A percentile compares a stretch with the other conserved stretches of the same genome.
These are phyloP conservation scores for Riptortus pedestris DNA, from an alignment of 1,140 invertebrate species.

Conservation along the genomic window DNA sequence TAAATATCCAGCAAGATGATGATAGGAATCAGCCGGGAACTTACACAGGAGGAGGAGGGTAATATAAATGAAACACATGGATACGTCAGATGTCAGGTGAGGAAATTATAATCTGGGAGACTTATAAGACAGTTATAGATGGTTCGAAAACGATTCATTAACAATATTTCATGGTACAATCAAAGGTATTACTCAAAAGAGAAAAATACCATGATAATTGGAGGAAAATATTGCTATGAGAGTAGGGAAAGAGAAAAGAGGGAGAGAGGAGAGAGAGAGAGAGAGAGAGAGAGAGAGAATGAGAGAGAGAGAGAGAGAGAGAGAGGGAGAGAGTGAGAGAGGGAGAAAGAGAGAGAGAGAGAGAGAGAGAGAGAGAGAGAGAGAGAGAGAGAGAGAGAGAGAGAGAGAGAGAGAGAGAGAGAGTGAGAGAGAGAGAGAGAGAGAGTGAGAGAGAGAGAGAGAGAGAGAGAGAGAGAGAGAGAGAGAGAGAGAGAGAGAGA, in stretches of 20 bases:
- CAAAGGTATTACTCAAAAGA: neutral
- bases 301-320: slow-evolving; percentile 15
- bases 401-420: slow-evolving; percentile 16
- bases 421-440: slow-evolving; percentile 18
- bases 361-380: slow-evolving; percentile 11
- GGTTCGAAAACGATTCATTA: neutral
- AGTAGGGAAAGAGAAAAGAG: neutral
- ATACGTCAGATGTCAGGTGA: too few relatives aligned
- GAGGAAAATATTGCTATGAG: neutral
- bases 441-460: slow-evolving; percentile 7
- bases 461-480: slow-evolving; percentile 17
- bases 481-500: slow-evolving; percentile 18
- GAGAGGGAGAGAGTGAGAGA: too few relatives aligned
- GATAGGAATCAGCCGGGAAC: too few relatives aligned
- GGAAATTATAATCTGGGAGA: neutral
- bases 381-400: slow-evolving; percentile 16
- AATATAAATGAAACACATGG: too few relatives aligned
- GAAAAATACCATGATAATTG: neutral
- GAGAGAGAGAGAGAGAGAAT: slow-evolving; percentile 12
- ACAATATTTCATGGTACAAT: neutral
- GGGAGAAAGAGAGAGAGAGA: slow-evolving; percentile 16
- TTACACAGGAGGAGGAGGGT: too few relatives aligned
- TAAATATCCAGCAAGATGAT: too few relatives aligned
- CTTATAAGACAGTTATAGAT: neutral
- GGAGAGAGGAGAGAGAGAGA: neutral